Conservation (phyloP, 1,140 invertebrate species). For the Nasonia vitripennis region DNA sequence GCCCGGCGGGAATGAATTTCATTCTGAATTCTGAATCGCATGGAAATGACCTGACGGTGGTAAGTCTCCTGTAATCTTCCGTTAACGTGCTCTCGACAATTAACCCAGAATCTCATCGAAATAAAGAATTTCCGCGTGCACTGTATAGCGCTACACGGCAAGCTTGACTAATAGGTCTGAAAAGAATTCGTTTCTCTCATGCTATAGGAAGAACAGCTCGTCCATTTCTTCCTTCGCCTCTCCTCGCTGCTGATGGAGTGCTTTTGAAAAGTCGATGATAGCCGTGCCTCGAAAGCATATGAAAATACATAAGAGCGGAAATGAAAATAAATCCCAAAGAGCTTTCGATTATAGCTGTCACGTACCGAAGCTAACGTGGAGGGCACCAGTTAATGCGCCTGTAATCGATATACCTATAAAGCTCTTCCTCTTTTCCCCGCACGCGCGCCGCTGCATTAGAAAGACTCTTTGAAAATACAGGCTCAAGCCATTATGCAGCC, state of each 20-base stretch:
- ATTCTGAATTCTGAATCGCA: conserved; percentile 21
- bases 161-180: neutral
- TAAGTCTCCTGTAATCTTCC: conserved; percentile 13
- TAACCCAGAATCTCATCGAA: neutral
- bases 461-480: neutral
- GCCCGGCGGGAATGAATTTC: neutral
- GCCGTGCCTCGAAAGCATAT: too few relatives aligned
- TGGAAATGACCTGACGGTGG: conserved; percentile 15
- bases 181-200: neutral
- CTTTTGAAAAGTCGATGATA: too few relatives aligned
- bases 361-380: neutral
- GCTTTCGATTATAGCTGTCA: neutral
- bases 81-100: conserved; percentile 2
- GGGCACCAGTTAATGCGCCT: neutral
- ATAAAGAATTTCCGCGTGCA: too few relatives aligned
- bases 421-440: too few relatives aligned
- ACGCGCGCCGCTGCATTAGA: too few relatives aligned
- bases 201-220: too few relatives aligned
- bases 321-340: neutral
- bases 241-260: too few relatives aligned
- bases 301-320: neutral
- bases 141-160: neutral
- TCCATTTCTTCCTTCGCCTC: too few relatives aligned
- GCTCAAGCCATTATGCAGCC: neutral
- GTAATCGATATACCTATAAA: neutral